Evolutionary conservation across 2,797 vertebrate species (phyloP).

Genomic region (Podarcis siculus): DNA sequence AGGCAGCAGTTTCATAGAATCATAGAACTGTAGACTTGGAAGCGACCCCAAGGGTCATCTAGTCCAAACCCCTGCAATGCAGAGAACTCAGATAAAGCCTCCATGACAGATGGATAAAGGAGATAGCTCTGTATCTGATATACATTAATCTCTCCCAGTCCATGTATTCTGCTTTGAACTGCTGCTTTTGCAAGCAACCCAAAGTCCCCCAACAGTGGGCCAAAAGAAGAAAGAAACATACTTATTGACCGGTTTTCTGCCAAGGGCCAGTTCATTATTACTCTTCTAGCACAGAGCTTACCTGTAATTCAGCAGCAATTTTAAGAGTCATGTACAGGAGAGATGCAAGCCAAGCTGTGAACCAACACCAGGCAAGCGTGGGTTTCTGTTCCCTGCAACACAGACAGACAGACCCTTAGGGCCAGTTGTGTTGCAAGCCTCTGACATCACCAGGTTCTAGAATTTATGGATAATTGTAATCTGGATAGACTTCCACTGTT

Average conservation of each 20-base stretch:
- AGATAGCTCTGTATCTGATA: background rate
- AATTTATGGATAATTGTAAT: conserved; percentile 8
- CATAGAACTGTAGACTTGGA: too few relatives aligned
- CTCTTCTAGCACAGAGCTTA: background rate
- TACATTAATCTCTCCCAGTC: background rate
- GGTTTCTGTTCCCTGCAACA: background rate
- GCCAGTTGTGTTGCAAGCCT: background rate
- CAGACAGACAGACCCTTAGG: background rate
- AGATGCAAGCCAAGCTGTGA: background rate
- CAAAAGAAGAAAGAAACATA: background rate
- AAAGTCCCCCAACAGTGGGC: background rate
- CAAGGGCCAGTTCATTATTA: background rate
- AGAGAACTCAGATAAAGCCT: too few relatives aligned
- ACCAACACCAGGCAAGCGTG: background rate
- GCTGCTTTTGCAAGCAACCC: background rate
- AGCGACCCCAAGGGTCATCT: too few relatives aligned
- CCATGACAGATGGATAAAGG: background rate
- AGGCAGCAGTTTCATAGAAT: too few relatives aligned
- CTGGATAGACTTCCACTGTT: background rate
- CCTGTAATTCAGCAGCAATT: background rate
- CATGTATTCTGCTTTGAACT: background rate
- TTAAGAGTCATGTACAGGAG: background rate
- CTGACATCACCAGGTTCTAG: background rate
- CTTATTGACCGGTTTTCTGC: background rate
- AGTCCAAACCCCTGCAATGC: too few relatives aligned